Evolutionary conservation across 2,797 vertebrate genomes (phyloP).

Genomic region (Urocyon cinereoargenteus): DNA sequence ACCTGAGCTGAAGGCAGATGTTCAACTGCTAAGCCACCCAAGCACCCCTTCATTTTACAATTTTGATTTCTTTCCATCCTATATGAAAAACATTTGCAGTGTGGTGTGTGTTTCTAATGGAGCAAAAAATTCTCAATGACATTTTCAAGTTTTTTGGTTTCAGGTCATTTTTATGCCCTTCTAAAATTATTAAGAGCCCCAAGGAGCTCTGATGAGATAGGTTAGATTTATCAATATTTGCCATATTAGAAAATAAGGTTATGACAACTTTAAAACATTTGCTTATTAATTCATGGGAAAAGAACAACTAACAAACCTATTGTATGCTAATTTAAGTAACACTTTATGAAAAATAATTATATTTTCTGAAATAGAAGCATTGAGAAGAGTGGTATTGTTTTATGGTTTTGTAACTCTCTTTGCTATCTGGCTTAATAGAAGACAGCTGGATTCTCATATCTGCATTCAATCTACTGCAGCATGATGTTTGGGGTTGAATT

Average conservation of each 20-base stretch:
- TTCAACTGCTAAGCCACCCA: too few relatives aligned
- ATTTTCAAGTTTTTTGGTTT: not conserved
- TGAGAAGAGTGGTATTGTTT: not conserved
- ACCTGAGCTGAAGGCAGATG: too few relatives aligned
- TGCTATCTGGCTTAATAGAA: conserved; percentile 19
- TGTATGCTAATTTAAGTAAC: not conserved
- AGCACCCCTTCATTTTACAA: not conserved
- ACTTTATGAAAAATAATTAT: conserved; percentile 1
- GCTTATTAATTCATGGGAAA: not conserved
- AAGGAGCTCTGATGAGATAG: not conserved
- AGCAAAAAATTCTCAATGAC: not conserved
- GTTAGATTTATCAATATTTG: not conserved
- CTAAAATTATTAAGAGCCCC: not conserved
- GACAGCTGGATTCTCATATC: conserved; percentile 35
- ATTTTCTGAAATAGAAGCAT: not conserved
- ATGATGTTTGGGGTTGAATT: not conserved
- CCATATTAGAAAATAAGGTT: not conserved
- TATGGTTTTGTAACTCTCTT: not conserved
- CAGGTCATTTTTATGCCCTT: not conserved
- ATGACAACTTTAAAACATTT: not conserved
- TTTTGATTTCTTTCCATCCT: not conserved
- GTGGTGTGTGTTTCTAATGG: not conserved
- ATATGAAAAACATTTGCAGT: not conserved
- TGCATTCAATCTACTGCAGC: not conserved
- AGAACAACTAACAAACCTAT: not conserved